A percentile compares a stretch with the other conserved stretches of the same genome.
phyloP scores from a whole-genome alignment of 2,797 vertebrate genomes.

The Typhlichthys subterraneus region DNA sequence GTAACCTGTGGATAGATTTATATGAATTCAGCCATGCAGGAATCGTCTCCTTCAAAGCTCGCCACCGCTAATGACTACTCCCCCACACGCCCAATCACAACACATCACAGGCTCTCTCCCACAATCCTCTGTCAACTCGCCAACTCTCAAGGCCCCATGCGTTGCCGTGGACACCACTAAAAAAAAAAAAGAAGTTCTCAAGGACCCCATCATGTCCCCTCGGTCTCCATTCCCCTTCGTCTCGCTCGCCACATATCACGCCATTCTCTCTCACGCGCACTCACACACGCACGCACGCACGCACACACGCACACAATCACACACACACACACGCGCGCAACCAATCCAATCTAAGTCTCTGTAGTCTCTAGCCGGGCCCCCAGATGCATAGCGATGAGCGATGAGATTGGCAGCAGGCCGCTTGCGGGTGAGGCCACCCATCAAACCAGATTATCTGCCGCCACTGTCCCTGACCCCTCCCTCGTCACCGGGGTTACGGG shows the following conservation, averaged over 20 bases:
- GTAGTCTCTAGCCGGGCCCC: slow-evolving; percentile 32
- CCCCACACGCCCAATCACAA: not conserved
- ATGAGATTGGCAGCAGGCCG: slow-evolving; percentile 50
- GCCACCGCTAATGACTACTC: not conserved
- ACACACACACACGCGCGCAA: slow-evolving; percentile 7
- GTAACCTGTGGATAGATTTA: too few species aligned
- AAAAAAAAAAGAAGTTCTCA: slow-evolving; percentile 70
- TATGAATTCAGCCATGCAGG: too few species aligned
- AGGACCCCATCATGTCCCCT: slow-evolving; percentile 54
- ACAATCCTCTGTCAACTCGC: slow-evolving; percentile 34
- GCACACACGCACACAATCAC: not conserved
- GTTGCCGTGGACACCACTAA: slow-evolving; percentile 62
- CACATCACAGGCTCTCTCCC: slow-evolving; percentile 36
- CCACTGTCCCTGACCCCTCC: slow-evolving; percentile 53
- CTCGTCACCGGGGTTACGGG: slow-evolving; percentile 11
- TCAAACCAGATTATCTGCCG: slow-evolving; percentile 55
- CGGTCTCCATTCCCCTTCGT: slow-evolving; percentile 30
- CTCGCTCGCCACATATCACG: slow-evolving; percentile 17
- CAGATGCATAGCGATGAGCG: slow-evolving; percentile 65
- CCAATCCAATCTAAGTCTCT: slow-evolving; percentile 52
- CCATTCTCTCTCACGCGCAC: slow-evolving; percentile 16
- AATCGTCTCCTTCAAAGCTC: too few species aligned
- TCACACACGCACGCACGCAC: slow-evolving; percentile 16
- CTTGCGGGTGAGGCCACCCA: slow-evolving; percentile 47
- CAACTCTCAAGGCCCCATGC: slow-evolving; percentile 53